Evolutionary conservation across 2,113 vertebrate genomes (phyloP), one percentile per base, ranked within the genome.

Genomic region (Mastomys coucha): DNA sequence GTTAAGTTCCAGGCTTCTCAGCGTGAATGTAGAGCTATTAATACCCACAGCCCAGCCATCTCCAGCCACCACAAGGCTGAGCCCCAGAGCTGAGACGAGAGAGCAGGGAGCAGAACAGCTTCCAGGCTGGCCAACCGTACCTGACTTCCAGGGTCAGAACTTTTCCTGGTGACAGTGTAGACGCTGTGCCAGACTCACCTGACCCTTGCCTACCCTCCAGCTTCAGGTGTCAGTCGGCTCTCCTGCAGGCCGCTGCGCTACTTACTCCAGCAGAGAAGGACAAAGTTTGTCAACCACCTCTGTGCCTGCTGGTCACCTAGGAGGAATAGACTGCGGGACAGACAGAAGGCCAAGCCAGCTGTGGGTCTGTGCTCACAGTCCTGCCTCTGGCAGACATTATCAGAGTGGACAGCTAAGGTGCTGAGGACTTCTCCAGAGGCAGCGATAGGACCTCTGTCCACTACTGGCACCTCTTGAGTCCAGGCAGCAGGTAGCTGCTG

Each of bases 1-100:
- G 98, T 99, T 99, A 99, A 99, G 93, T 96, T 94, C 88, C 97
- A 90, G 75, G 97, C 97, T 98, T 98, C 97, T 20, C 98, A 82
- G 96, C 98, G 88, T 97, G 98, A 98, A 98, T 97, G 98, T 96
- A 91, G 98, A 98, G 98, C 98, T 99, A 99, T 99, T 99, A 98
- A 99, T 99, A 99, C 98, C 88, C 98, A 97, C 96, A 70, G 98
- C 97, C 97, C 65, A 98, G 96, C 98, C 95, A 22, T 98, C 98
- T 98, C 96, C 98, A 98, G 97, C 88, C 65, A 93, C 93, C 90
- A 49, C 67, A 93, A 96, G 97, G 95, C 76, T 10, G 78, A 96
- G 60, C 82, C 58, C 81, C 84, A 87, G 91, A 95, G 84, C 94
- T 2, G 67, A 60, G 72, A 10, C 4, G 73, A 49, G 53, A 70